A percentile compares a stretch with the other conserved stretches of the same genome.
These are phyloP conservation scores for Sarcophaga subvicina DNA, from an alignment of 2,888 invertebrate genomes.

Conservation along the genomic window DNA sequence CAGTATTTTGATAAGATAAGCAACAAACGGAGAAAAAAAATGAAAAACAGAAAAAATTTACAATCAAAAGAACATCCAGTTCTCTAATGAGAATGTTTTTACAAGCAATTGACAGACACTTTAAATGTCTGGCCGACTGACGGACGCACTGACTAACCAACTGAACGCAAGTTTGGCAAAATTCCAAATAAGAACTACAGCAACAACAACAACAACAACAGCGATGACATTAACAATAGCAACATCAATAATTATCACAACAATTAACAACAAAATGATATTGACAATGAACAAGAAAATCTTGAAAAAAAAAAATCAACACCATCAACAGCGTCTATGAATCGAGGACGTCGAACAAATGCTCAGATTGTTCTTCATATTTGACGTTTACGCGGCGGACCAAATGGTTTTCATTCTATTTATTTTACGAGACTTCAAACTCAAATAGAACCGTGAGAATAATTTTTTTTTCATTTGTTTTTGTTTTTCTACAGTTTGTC, in stretches of 20 bases:
- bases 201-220: slow-evolving; percentile 22
- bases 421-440: slow-evolving; percentile 6
- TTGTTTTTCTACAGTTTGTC: background rate
- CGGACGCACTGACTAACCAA: slow-evolving; percentile 1
- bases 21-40: background rate
- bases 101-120: slow-evolving; percentile 13
- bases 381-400: background rate
- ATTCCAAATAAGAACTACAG: slow-evolving; percentile 48
- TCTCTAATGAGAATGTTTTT: slow-evolving; percentile 52
- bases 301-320: slow-evolving; percentile 22
- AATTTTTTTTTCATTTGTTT: slow-evolving; percentile 2
- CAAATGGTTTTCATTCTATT: slow-evolving; percentile 20
- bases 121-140: background rate
- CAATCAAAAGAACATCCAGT: slow-evolving; percentile 12
- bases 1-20: slow-evolving; percentile 45
- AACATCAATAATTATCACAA: slow-evolving; percentile 21
- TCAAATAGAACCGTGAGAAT: slow-evolving; percentile 63
- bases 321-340: background rate
- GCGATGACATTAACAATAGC: background rate
- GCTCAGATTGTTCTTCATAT: background rate
- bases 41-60: slow-evolving; percentile 39
- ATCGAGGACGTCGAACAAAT: slow-evolving; percentile 11
- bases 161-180: slow-evolving; percentile 54
- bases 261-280: slow-evolving; percentile 38
- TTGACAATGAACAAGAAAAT: slow-evolving; percentile 59